phyloP scores from a whole-genome alignment of 1,140 invertebrate species.

The Apolygus lucorum region DNA sequence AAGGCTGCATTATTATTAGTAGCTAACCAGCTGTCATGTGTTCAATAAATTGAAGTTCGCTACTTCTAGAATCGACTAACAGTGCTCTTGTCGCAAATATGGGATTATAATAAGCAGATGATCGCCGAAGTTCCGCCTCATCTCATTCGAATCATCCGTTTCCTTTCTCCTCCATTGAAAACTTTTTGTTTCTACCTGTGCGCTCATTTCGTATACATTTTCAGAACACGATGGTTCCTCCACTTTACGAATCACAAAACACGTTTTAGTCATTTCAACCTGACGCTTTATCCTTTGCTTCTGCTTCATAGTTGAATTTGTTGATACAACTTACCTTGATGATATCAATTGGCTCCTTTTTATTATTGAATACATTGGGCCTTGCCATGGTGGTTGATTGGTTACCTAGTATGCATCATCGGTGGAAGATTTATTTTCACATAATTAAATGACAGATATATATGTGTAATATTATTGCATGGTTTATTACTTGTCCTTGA shows the following conservation, averaged over 20 bases:
- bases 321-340: neutral
- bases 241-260: too few species aligned
- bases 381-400: slow-evolving; percentile 13
- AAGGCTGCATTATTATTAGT: too few species aligned
- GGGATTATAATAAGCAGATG: too few species aligned
- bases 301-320: slow-evolving; percentile 30
- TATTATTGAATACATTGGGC: neutral
- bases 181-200: too few species aligned
- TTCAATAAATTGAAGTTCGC: too few species aligned
- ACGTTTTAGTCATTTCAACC: too few species aligned
- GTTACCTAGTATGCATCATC: slow-evolving; percentile 25
- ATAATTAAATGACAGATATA: neutral
- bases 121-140: too few species aligned
- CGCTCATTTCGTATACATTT: too few species aligned
- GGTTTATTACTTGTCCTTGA: neutral
- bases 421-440: slow-evolving; percentile 4
- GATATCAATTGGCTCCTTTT: neutral
- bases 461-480: neutral
- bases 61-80: too few species aligned
- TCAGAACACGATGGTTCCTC: too few species aligned
- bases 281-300: slow-evolving; percentile 27
- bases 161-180: neutral
- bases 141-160: neutral
- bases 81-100: too few species aligned
- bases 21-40: too few species aligned